These are phyloP conservation scores for Microchrysa polita DNA, from an alignment of 2,888 invertebrate genomes.

Conservation along the genomic window DNA sequence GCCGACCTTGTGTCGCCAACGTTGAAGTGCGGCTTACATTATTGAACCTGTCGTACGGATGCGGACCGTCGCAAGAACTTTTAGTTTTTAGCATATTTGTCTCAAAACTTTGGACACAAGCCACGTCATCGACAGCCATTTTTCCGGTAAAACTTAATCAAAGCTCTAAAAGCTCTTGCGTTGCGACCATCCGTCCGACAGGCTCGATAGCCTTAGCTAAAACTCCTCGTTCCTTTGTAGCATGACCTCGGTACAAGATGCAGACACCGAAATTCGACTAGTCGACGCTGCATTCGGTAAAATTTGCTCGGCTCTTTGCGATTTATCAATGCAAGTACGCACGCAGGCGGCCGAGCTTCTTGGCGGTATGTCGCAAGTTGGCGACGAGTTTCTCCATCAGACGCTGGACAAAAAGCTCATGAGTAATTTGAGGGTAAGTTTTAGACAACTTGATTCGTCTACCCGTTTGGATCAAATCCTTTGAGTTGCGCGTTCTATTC, in stretches of 20 bases:
- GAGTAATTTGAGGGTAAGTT: conserved; percentile 87
- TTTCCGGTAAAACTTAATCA: no score
- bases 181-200: no score
- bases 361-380: conserved; percentile 87
- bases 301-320: conserved; percentile 92
- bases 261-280: conserved; percentile 85
- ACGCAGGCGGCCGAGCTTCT: conserved; percentile 85
- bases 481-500: not conserved
- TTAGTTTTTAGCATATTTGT: no score
- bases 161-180: no score
- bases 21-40: no score
- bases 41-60: no score
- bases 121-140: no score
- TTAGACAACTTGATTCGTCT: not conserved
- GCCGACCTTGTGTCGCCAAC: no score
- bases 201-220: no score
- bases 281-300: conserved; percentile 97
- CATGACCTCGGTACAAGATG: conserved; percentile 74
- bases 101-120: no score
- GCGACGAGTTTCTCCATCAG: conserved; percentile 90
- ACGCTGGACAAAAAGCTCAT: conserved; percentile 97
- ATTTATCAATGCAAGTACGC: conserved; percentile 88
- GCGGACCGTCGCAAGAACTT: no score
- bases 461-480: no score
- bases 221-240: conserved; percentile 63